Evolutionary conservation across 2,888 invertebrate genomes (phyloP).

Genomic region (Drosophila lutescens): DNA sequence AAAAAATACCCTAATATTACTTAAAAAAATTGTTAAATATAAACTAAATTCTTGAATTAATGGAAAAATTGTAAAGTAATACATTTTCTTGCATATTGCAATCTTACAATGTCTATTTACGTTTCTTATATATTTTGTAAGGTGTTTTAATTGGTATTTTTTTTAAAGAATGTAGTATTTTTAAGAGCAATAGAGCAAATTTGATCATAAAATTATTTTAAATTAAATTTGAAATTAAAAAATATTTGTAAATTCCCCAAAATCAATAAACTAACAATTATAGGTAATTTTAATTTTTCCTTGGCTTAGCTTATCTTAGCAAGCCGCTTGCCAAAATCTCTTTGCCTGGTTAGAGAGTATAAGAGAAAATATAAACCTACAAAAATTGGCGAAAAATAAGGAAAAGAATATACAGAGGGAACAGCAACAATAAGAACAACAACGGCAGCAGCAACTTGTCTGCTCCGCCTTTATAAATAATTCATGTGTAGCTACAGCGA

Average conservation of each 20-base stretch:
- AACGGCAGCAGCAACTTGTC: slow-evolving; percentile 81
- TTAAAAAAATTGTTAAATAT: neutral
- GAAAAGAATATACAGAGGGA: slow-evolving; percentile 57
- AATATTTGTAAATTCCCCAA: too few species aligned
- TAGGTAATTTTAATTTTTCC: too few species aligned
- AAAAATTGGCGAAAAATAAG: slow-evolving; percentile 46
- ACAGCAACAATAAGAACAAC: slow-evolving; percentile 47
- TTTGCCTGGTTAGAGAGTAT: slow-evolving; percentile 10
- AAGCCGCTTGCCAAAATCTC: neutral
- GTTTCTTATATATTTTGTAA: too few species aligned
- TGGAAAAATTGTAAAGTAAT: too few species aligned
- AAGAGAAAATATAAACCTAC: slow-evolving; percentile 34
- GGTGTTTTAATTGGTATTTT: too few species aligned
- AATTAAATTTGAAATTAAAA: too few species aligned
- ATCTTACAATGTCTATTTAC: too few species aligned
- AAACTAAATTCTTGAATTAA: neutral
- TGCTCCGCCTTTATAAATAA: slow-evolving; percentile 85
- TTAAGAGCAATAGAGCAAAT: too few species aligned
- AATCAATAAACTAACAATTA: too few species aligned
- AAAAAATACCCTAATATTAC: slow-evolving; percentile 9
- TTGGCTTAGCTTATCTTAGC: neutral
- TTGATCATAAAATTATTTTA: too few species aligned
- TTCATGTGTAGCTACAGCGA: slow-evolving; percentile 81
- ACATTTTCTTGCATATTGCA: too few species aligned
- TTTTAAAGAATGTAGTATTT: too few species aligned